Percentiles rank a stretch among this genome's conserved stretches.
Evolutionary conservation across 2,113 vertebrate genomes (phyloP).

Genomic region (Pelmatolapia mariae): DNA sequence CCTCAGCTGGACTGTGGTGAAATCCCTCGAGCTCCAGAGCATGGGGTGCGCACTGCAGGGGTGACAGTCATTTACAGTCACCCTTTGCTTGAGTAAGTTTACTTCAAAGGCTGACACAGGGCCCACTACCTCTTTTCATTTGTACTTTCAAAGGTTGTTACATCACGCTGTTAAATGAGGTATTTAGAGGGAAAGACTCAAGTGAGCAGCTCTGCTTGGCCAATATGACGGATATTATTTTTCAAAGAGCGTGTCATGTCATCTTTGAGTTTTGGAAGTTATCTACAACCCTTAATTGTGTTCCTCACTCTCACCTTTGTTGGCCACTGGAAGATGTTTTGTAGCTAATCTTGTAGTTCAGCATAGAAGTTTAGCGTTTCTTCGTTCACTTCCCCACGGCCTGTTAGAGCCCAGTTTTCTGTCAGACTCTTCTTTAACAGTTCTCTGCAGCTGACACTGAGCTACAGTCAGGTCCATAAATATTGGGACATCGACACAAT

Average conservation of each 20-base stretch:
- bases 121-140: slow-evolving; percentile 36
- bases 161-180: slow-evolving; percentile 25
- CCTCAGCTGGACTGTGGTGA: slow-evolving; percentile 39
- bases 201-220: background rate
- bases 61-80: slow-evolving; percentile 62
- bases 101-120: slow-evolving; percentile 53
- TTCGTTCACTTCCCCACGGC: background rate
- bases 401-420: background rate
- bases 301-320: background rate
- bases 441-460: background rate
- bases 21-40: slow-evolving; percentile 50
- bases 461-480: too few relatives aligned
- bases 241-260: background rate
- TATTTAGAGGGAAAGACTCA: background rate
- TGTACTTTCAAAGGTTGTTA: slow-evolving; percentile 36
- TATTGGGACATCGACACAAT: too few relatives aligned
- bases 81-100: slow-evolving; percentile 61
- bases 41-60: slow-evolving; percentile 35
- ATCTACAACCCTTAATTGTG: background rate
- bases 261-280: background rate
- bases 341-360: background rate
- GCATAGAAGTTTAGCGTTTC: background rate
- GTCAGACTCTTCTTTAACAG: background rate
- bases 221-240: background rate
- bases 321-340: background rate